These are phyloP conservation scores for Sebastes dallii DNA, from an alignment of 2,797 vertebrate species.

Conservation along the genomic window DNA sequence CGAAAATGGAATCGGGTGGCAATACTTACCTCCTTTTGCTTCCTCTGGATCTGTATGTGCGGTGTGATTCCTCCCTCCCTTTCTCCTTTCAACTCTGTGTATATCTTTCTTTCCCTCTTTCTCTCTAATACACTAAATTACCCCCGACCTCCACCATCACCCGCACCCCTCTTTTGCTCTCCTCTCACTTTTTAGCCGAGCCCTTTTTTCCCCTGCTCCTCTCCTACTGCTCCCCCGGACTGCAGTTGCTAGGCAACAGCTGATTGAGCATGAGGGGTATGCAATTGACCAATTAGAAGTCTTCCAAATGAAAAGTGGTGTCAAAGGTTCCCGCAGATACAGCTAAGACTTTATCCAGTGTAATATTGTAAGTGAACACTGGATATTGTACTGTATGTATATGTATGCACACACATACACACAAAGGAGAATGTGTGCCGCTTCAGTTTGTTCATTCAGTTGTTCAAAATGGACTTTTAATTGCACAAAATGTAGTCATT, in stretches of 20 bases:
- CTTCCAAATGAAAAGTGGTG: slow-evolving; percentile 76
- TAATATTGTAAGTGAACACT: slow-evolving; percentile 12
- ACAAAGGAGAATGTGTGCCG: background rate
- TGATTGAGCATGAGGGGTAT: slow-evolving; percentile 78
- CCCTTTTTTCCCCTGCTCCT: background rate
- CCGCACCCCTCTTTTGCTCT: slow-evolving; percentile 31
- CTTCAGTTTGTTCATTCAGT: background rate
- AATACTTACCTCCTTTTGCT: slow-evolving; percentile 51
- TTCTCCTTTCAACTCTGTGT: background rate
- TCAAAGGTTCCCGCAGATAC: slow-evolving; percentile 67
- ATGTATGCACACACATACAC: background rate
- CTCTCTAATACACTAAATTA: slow-evolving; percentile 40
- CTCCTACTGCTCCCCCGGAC: slow-evolving; percentile 42
- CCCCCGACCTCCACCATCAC: slow-evolving; percentile 39
- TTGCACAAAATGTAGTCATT: background rate
- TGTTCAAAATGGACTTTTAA: background rate
- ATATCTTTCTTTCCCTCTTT: background rate
- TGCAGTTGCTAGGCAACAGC: slow-evolving; percentile 82
- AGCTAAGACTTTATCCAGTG: slow-evolving; percentile 20
- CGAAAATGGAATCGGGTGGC: slow-evolving; percentile 57
- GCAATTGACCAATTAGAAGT: slow-evolving; percentile 82
- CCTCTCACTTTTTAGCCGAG: slow-evolving; percentile 40
- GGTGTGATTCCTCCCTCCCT: slow-evolving; percentile 20
- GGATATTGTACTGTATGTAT: background rate
- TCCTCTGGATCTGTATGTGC: slow-evolving; percentile 28